Evolutionary conservation across 1,140 invertebrate species (phyloP).

Genomic region (Micrasema longulum): DNA sequence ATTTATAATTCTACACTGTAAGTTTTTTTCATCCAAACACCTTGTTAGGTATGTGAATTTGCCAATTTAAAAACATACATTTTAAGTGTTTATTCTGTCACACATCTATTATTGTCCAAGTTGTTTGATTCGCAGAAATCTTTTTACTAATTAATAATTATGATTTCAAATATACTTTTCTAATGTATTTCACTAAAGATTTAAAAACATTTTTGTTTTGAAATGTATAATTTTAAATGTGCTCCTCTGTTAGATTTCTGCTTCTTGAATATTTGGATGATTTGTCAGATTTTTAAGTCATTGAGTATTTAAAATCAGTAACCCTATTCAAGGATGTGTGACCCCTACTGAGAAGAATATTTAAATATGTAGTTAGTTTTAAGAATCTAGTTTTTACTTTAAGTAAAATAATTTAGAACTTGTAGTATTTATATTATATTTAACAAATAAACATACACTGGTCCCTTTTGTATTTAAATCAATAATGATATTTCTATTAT

Average conservation of each 20-base stretch:
- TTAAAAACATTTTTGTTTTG: too few species aligned
- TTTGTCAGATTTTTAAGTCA: conserved; percentile 30
- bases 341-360: conserved; percentile 33
- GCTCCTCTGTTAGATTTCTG: conserved; percentile 52
- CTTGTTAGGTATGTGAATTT: conserved; percentile 28
- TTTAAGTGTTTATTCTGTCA: conserved; percentile 13
- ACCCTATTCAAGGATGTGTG: conserved; percentile 31
- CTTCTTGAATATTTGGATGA: conserved; percentile 53
- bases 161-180: too few species aligned
- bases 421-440: conserved; percentile 56
- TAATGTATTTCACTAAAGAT: too few species aligned
- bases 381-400: conserved; percentile 53
- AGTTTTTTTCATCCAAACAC: conserved; percentile 8
- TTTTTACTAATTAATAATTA: too few species aligned
- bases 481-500: too few species aligned
- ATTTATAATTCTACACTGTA: conserved; percentile 29
- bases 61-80: conserved; percentile 23
- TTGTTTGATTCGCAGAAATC: conserved; percentile 54
- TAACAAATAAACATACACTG: conserved; percentile 16
- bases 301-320: conserved; percentile 39
- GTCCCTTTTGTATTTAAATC: conserved; percentile 18
- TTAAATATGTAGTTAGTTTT: conserved; percentile 48
- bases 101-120: conserved; percentile 26
- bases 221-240: too few species aligned
- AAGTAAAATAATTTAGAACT: conserved; percentile 55